A percentile compares a stretch with the other conserved stretches of the same genome.
Evolutionary conservation across 1,140 invertebrate species (phyloP).

Genomic region (Ylistrum balloti): DNA sequence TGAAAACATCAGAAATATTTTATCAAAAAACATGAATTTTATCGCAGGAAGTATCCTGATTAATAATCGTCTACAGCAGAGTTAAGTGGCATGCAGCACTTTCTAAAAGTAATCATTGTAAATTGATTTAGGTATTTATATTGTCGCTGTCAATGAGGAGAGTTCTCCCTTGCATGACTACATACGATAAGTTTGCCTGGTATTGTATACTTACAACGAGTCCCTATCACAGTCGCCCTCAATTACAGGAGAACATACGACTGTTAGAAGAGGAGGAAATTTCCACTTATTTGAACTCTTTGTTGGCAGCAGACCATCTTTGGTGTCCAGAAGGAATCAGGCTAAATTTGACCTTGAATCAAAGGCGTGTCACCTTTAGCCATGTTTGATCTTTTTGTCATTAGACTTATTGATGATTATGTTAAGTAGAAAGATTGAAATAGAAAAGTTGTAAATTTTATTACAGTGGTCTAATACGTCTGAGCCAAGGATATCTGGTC

Average conservation of each 20-base stretch:
- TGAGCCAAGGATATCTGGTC: not conserved
- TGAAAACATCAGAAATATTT: slow-evolving; percentile 30
- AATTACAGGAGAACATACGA: not conserved
- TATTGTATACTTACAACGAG: not conserved
- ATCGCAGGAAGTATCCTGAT: slow-evolving; percentile 25
- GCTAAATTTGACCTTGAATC: slow-evolving; percentile 5
- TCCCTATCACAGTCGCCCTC: not conserved
- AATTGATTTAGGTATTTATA: not conserved
- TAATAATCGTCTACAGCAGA: not conserved
- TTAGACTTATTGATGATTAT: slow-evolving; percentile 2
- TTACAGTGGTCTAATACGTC: not conserved
- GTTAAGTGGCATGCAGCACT: slow-evolving; percentile 7
- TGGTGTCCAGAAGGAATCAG: not conserved
- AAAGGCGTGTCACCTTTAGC: slow-evolving; percentile 13
- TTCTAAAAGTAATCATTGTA: slow-evolving; percentile 22
- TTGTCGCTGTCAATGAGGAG: not conserved
- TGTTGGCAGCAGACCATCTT: not conserved
- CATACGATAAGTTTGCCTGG: not conserved
- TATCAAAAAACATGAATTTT: slow-evolving; percentile 30
- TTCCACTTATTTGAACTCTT: not conserved
- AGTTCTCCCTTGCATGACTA: not conserved
- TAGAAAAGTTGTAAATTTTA: not conserved
- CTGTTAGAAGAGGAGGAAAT: not conserved
- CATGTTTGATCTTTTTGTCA: not conserved
- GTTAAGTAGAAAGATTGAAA: slow-evolving; percentile 8